These are phyloP conservation scores for Patella caerulea DNA, from an alignment of 2,888 invertebrate species.

Conservation along the genomic window DNA sequence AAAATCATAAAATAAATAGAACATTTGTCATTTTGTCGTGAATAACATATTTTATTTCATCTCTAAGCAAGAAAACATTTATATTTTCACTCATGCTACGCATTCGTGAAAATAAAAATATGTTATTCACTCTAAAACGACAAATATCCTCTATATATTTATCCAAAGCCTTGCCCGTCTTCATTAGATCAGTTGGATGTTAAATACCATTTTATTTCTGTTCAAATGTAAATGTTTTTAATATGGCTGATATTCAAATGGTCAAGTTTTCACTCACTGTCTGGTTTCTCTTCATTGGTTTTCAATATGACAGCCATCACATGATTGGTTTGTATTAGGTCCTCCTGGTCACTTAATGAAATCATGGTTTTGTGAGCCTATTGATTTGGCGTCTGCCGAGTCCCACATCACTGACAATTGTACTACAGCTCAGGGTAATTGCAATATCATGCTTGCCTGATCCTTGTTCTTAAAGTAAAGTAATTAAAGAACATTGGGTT, in stretches of 20 bases:
- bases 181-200: no score
- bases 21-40: no score
- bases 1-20: no score
- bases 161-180: no score
- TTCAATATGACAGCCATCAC: constrained; percentile 12
- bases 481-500: constrained; percentile 7
- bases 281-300: not conserved
- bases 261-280: constrained; percentile 5
- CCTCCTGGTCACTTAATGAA: constrained; percentile 11
- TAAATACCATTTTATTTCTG: no score
- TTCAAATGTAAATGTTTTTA: no score
- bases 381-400: not conserved
- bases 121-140: no score
- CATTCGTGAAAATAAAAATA: no score
- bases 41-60: no score
- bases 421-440: constrained; percentile 4
- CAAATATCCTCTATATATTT: no score
- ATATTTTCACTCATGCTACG: no score
- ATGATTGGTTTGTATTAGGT: constrained; percentile 10
- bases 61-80: no score
- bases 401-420: constrained; percentile 2
- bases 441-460: constrained; percentile 9
- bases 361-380: constrained; percentile 4
- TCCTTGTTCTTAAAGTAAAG: not conserved
- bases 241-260: not conserved